phyloP scores from a whole-genome alignment of 2,113 vertebrate species.

The Penelope pileata region DNA sequence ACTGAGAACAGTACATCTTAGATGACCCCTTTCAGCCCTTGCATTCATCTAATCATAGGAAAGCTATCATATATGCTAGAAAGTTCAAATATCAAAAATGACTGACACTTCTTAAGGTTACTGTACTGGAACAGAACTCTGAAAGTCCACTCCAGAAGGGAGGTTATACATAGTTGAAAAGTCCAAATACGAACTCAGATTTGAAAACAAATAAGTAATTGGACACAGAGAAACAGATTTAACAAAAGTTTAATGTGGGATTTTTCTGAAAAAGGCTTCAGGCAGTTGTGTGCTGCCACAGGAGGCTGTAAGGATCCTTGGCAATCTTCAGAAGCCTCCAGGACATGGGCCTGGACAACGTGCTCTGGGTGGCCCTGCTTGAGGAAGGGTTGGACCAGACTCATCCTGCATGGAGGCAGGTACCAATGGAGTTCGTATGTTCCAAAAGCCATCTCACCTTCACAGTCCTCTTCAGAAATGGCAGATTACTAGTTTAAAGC shows the following conservation, averaged over 20 bases:
- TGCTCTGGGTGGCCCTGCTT: neutral
- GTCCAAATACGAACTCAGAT: neutral
- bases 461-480: neutral
- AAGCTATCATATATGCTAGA: neutral
- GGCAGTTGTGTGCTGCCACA: neutral
- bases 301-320: neutral
- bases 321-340: neutral
- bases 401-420: neutral
- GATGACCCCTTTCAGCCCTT: neutral
- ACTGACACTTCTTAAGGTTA: neutral
- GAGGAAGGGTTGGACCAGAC: too few species aligned
- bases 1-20: slow-evolving; percentile 8
- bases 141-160: neutral
- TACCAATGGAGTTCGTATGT: neutral
- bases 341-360: neutral
- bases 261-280: neutral
- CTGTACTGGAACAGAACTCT: neutral
- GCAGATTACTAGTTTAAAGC: neutral
- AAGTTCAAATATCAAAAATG: slow-evolving; percentile 22
- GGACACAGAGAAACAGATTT: neutral
- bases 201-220: neutral
- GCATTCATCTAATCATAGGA: neutral
- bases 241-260: neutral
- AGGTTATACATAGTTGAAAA: neutral
- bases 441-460: neutral